Conservation (phyloP, 2,888 invertebrate genomes). For the Leptodirus hochenwartii region DNA sequence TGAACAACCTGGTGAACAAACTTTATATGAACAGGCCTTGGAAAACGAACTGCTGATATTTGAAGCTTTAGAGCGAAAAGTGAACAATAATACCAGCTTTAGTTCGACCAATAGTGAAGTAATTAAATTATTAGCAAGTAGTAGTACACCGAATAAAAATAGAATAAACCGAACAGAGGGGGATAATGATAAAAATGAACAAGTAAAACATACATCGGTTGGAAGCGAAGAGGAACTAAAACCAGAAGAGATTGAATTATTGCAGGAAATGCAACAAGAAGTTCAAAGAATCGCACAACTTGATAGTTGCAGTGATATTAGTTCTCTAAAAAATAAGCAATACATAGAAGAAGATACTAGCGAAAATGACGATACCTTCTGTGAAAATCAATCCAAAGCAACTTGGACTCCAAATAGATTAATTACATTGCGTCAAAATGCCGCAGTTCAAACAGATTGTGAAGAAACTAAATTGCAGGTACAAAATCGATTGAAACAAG, state of each 20-base stretch:
- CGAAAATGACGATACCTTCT: conserved; percentile 1
- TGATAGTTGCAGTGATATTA: no score
- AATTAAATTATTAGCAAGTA: conserved; percentile 19
- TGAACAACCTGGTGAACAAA: conserved; percentile 3
- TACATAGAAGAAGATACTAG: conserved; percentile 17
- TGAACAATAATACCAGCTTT: conserved; percentile 52
- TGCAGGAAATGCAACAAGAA: no score
- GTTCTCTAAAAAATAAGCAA: conserved; percentile 23
- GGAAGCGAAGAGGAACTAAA: not conserved
- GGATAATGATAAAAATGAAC: not conserved
- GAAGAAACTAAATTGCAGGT: no score
- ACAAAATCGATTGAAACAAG: no score
- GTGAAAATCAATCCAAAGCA: no score
- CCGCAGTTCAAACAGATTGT: no score
- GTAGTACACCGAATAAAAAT: conserved; percentile 18
- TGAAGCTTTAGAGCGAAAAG: conserved; percentile 59
- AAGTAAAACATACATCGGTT: not conserved
- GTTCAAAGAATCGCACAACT: no score
- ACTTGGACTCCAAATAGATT: no score
- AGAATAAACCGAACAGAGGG: not conserved
- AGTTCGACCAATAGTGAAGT: conserved; percentile 29
- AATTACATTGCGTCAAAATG: no score
- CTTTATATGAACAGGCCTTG: conserved; percentile 14
- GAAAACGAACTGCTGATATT: conserved; percentile 54
- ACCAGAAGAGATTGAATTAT: no score